Evolutionary conservation across 1,140 invertebrate species (phyloP), one percentile per base, ranked within the genome.

Genomic region (Drosophila tsacasi): DNA sequence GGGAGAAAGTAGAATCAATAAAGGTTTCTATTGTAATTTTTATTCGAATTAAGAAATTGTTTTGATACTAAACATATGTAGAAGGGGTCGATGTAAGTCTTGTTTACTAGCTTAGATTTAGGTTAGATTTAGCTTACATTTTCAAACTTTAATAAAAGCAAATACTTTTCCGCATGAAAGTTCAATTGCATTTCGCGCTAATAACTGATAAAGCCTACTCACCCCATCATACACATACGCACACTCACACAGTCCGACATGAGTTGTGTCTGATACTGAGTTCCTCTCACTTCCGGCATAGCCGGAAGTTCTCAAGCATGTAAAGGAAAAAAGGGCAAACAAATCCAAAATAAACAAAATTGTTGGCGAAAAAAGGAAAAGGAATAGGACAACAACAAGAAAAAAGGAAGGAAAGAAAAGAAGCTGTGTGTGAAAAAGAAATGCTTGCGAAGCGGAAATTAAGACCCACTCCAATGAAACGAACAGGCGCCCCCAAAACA

Each of bases 361-460:
- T 66, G 52, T 60, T 58, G 52, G 40, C 54, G 57, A 49, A 37
- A 25, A 47, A 76, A 63, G 37, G 69, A 57, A 35, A 69, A 39
- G 23, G 44, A 64, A 64, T 57, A 17, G 77, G 49, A 83, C 27
- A 52, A 25, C 7, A 17, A 13, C 3, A 49, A 57, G 60, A 59
- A 27, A 54, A 60, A 62, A 77, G n/a, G n/a, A 64, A 49, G 42
- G 7, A 25, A 49, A 5, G 17, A 49, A 49, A 79, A 55, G 55
- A 52, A 44, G 67, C 61, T 54, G 76, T 76, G 63, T 68, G 63
- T 74, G 80, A 67, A 76, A 75, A 76, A 74, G 65, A 85, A 91
- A 90, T 90, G 85, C 85, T 90, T 90, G 67, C 85, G 76, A 76
- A 82, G 85, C 85, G 85, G 85, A 90, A 90, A 90, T 90, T 90